These are phyloP conservation scores for Dryobates pubescens DNA, from an alignment of 2,797 vertebrate genomes.

Conservation along the genomic window DNA sequence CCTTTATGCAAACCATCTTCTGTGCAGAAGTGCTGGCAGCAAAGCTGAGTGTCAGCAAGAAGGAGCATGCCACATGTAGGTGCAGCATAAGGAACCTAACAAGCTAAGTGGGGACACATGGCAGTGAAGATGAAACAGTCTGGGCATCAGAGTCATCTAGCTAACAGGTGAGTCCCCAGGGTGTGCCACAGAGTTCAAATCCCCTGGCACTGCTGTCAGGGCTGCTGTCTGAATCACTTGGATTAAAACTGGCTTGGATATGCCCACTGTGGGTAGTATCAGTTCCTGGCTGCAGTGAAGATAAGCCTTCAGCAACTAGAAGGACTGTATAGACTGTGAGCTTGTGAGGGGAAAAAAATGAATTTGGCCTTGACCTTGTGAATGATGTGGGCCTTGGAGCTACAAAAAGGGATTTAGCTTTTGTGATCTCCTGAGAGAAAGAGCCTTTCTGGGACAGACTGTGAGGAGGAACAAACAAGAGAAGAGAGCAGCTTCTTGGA, in stretches of 20 bases:
- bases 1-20: not conserved
- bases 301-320: not conserved
- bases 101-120: not conserved
- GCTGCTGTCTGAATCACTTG: not conserved
- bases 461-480: not conserved
- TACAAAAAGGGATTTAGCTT: not conserved
- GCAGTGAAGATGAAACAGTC: not conserved
- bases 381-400: slow-evolving; percentile 2
- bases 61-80: fast-evolving
- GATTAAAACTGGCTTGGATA: not conserved
- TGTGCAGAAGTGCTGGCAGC: not conserved
- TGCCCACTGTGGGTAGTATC: not conserved
- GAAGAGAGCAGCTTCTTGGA: not conserved
- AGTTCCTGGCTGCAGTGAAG: not conserved
- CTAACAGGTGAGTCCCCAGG: not conserved
- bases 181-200: not conserved
- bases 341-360: not conserved
- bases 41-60: not conserved
- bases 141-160: not conserved
- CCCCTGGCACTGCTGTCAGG: not conserved
- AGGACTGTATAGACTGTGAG: not conserved
- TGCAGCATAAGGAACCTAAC: not conserved
- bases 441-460: not conserved
- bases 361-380: slow-evolving; percentile 16
- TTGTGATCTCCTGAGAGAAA: not conserved